Base-by-base conservation (phyloP, 2,113 vertebrate genomes). In the Carassius gibelio region DNA sequence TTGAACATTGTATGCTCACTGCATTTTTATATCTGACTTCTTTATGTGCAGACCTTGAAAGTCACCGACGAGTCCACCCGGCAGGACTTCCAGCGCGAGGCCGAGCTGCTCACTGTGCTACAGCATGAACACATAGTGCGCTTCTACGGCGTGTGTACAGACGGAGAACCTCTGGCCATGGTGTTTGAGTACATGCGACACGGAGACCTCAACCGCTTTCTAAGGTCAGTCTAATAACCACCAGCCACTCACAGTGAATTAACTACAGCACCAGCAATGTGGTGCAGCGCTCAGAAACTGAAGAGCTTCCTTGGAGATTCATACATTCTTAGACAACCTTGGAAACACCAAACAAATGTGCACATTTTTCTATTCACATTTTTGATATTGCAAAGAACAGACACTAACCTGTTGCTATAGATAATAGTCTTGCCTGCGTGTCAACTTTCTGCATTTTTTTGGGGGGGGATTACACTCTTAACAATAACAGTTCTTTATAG, bases 161-260 rank as follows among this genome's bases (percentile, higher is more conserved):
- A 99, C 38, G 97, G 96, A 2, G 95, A 98, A 69, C 97, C 97
- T 0, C 95, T 99, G 87, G 94, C 97, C 93, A 99, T 99, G 98
- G 95, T 99, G 92, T 99, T 99, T 0, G 98, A 99, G 88, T 99
- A 99, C 91, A 99, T 99, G 98, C 95, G 96, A 30, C 96, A 99
- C 0, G 97, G 98, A 0, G 98, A 98, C 94, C 96, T 99, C 88
- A 98, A 98, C 91, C 95, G 96, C 86, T 98, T 98, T 89, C 97
- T 99, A 81, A 94, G 98, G 98, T 98, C 81, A 82, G 81, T 82
- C 81, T 8, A 69, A 82, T 57, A 55, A 82, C 64, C 81, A 82
- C 64, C 30, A 55, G 61, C 81, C 11, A 30, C 30, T 55, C 55
- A 75, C 64, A 78, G 3, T 6, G 8, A 26, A n/a, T 79, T 64